A percentile compares a stretch with the other conserved stretches of the same genome.
Evolutionary conservation across 2,888 invertebrate species (phyloP).

Genomic region (Campoplex capitator): DNA sequence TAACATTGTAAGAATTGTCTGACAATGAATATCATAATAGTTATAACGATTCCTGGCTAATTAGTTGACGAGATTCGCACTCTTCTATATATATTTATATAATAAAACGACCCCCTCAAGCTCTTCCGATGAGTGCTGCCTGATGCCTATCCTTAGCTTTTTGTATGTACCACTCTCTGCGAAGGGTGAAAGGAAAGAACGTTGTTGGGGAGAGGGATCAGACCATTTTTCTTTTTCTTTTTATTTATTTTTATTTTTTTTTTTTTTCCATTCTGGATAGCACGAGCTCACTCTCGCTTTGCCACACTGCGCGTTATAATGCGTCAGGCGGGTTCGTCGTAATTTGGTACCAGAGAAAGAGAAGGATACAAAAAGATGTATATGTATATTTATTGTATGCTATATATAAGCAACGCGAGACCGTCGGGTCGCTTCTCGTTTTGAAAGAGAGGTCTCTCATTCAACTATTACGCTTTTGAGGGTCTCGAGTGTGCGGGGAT

Average conservation of each 20-base stretch:
- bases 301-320: conserved; percentile 54
- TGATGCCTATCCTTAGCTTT: conserved; percentile 42
- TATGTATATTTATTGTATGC: conserved; percentile 20
- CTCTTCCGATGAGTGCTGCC: conserved; percentile 45
- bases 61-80: conserved; percentile 56
- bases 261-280: conserved; percentile 49
- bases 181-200: conserved; percentile 37
- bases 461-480: conserved; percentile 63
- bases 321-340: conserved; percentile 57
- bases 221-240: conserved; percentile 49
- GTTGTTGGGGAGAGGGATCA: conserved; percentile 29
- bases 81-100: not conserved
- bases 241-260: conserved; percentile 15
- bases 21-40: conserved; percentile 59
- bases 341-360: conserved; percentile 50
- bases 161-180: conserved; percentile 48
- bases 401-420: conserved; percentile 51
- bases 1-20: conserved; percentile 49
- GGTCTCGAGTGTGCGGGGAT: conserved; percentile 54
- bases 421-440: conserved; percentile 63
- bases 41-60: conserved; percentile 57
- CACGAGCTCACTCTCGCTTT: conserved; percentile 59
- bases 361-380: conserved; percentile 5
- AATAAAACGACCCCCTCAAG: conserved; percentile 35
- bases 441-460: conserved; percentile 65